These are phyloP conservation scores for Trinorchestia longiramus DNA, from an alignment of 1,140 invertebrate genomes.

Conservation along the genomic window DNA sequence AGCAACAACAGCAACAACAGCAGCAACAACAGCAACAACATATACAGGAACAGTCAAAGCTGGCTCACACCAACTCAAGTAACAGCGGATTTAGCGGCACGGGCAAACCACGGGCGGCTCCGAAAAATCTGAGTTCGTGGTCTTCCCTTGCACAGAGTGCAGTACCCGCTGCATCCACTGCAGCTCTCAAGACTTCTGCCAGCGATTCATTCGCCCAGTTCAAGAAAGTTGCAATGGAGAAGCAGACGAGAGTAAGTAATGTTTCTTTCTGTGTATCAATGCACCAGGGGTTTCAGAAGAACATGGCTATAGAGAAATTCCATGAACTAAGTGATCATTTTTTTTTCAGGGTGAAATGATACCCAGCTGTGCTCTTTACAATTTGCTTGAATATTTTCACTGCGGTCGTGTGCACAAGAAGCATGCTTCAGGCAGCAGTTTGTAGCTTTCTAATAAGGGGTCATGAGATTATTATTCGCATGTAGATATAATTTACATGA, in stretches of 20 bases:
- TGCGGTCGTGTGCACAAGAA: too few relatives aligned
- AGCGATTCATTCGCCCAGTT: constrained; percentile 83
- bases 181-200: constrained; percentile 78
- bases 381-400: too few relatives aligned
- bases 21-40: constrained; percentile 55
- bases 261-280: neutral
- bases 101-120: constrained; percentile 67
- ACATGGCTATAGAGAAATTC: too few relatives aligned
- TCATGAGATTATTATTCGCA: too few relatives aligned
- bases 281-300: too few relatives aligned
- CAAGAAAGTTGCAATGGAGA: constrained; percentile 95
- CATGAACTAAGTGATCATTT: too few relatives aligned
- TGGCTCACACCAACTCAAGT: constrained; percentile 48
- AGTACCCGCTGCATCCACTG: constrained; percentile 63
- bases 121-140: constrained; percentile 92
- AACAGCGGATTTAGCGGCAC: constrained; percentile 58
- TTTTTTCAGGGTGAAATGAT: too few relatives aligned
- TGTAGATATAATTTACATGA: too few relatives aligned
- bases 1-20: constrained; percentile 39
- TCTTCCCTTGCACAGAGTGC: constrained; percentile 84
- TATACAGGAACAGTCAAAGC: constrained; percentile 67
- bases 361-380: too few relatives aligned
- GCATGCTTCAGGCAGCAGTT: too few relatives aligned
- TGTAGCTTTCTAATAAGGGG: too few relatives aligned
- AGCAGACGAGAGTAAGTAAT: constrained; percentile 81